These are phyloP conservation scores for Auanema freiburgensis DNA, from an alignment of 2,888 invertebrate species.

Conservation along the genomic window DNA sequence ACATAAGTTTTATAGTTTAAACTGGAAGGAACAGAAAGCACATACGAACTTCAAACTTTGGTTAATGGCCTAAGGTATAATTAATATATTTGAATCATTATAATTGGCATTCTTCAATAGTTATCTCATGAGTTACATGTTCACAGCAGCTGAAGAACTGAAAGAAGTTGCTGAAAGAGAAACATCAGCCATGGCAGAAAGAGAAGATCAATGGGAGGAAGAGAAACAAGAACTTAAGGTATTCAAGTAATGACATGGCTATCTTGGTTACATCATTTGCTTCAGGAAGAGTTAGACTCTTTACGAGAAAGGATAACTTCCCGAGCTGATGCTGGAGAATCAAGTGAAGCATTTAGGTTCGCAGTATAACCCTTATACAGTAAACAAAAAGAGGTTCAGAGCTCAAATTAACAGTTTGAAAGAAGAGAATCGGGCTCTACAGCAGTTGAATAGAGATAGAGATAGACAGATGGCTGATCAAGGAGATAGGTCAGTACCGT, in stretches of 20 bases:
- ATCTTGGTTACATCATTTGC: slow-evolving; percentile 2
- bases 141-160: slow-evolving; percentile 57
- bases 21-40: slow-evolving; percentile 42
- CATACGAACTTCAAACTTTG: slow-evolving; percentile 42
- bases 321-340: slow-evolving; percentile 45
- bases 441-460: slow-evolving; percentile 53
- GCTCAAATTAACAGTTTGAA: slow-evolving; percentile 60
- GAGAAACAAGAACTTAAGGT: slow-evolving; percentile 47
- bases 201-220: slow-evolving; percentile 59
- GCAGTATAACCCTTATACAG: neutral
- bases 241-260: neutral
- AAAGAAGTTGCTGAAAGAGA: slow-evolving; percentile 57
- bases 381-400: slow-evolving; percentile 29
- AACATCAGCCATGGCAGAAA: slow-evolving; percentile 54
- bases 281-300: slow-evolving; percentile 53
- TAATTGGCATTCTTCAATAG: slow-evolving; percentile 9
- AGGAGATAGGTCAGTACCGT: slow-evolving; percentile 34
- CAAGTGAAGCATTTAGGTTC: slow-evolving; percentile 28
- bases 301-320: slow-evolving; percentile 53
- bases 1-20: slow-evolving; percentile 43
- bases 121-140: slow-evolving; percentile 30
- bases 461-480: slow-evolving; percentile 60
- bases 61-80: slow-evolving; percentile 41
- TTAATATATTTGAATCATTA: slow-evolving; percentile 43
- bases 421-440: slow-evolving; percentile 58